Evolutionary conservation across 2,888 invertebrate genomes (phyloP).

Genomic region (Syrista parreyssii): DNA sequence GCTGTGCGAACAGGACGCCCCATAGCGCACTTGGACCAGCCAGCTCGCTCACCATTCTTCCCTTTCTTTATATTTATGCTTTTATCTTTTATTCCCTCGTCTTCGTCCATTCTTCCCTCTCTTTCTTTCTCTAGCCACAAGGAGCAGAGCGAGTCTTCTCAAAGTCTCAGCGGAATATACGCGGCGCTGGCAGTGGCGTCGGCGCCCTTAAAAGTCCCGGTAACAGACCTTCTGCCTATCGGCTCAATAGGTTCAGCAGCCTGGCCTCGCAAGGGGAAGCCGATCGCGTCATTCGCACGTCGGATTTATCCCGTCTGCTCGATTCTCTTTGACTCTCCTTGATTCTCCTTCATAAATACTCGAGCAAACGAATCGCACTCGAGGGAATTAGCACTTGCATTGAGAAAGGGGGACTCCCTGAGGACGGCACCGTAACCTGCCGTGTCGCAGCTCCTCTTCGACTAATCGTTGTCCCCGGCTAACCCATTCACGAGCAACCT

Average conservation of each 20-base stretch:
- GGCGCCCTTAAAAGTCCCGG: background rate
- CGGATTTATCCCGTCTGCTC: too few relatives aligned
- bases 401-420: conserved; percentile 4
- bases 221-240: too few relatives aligned
- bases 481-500: conserved; percentile 32
- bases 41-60: conserved; percentile 32
- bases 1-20: conserved; percentile 60
- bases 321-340: background rate
- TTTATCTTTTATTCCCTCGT: conserved; percentile 18
- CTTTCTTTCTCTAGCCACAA: conserved; percentile 2
- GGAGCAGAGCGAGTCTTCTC: too few relatives aligned
- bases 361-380: conserved; percentile 24
- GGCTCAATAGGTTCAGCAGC: too few relatives aligned
- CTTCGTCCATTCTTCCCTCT: conserved; percentile 18
- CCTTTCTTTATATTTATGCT: conserved; percentile 26
- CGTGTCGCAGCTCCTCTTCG: conserved; percentile 23
- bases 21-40: conserved; percentile 44
- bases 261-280: too few relatives aligned
- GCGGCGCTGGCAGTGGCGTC: conserved; percentile 3
- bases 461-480: conserved; percentile 36
- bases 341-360: background rate
- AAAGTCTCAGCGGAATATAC: background rate
- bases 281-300: background rate
- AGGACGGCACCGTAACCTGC: conserved; percentile 9
- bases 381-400: conserved; percentile 31